These are phyloP conservation scores for Salvelinus namaycush DNA, from an alignment of 2,113 vertebrate genomes.

Conservation along the genomic window DNA sequence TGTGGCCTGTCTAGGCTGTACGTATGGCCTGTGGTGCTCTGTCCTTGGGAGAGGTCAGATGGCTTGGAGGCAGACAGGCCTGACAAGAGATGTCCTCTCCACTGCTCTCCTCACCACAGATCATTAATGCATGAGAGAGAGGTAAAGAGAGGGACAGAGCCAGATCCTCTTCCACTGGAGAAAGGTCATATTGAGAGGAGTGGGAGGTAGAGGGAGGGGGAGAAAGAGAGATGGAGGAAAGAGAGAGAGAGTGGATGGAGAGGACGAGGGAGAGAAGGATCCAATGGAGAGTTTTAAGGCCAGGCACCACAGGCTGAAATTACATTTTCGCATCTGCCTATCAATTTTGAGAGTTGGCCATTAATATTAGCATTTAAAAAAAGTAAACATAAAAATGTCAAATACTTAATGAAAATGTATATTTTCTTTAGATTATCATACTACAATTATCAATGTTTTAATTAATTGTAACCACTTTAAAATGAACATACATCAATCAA, in stretches of 20 bases:
- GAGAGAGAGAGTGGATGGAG: not conserved
- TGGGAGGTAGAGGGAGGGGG: not conserved
- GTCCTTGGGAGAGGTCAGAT: slow-evolving; percentile 64
- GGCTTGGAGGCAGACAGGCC: slow-evolving; percentile 62
- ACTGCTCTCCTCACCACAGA: slow-evolving; percentile 66
- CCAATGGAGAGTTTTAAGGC: not conserved
- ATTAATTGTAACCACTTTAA: no score
- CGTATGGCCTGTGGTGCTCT: slow-evolving; percentile 32
- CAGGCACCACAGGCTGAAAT: no score
- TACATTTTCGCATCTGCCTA: no score
- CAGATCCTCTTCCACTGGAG: slow-evolving; percentile 72
- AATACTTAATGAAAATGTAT: no score
- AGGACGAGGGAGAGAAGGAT: no score
- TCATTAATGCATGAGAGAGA: slow-evolving; percentile 78
- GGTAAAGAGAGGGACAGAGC: slow-evolving; percentile 53
- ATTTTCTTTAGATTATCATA: no score
- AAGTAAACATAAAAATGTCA: no score
- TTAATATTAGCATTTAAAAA: no score
- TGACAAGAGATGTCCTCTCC: slow-evolving; percentile 61
- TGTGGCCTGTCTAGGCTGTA: slow-evolving; percentile 56
- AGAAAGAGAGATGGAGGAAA: slow-evolving; percentile 26
- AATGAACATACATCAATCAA: no score
- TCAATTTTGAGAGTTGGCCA: no score
- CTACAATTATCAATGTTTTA: no score
- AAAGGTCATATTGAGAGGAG: slow-evolving; percentile 66